Evolutionary conservation across 2,113 vertebrate genomes (phyloP).

Genomic region (Gobiocypris rarus): DNA sequence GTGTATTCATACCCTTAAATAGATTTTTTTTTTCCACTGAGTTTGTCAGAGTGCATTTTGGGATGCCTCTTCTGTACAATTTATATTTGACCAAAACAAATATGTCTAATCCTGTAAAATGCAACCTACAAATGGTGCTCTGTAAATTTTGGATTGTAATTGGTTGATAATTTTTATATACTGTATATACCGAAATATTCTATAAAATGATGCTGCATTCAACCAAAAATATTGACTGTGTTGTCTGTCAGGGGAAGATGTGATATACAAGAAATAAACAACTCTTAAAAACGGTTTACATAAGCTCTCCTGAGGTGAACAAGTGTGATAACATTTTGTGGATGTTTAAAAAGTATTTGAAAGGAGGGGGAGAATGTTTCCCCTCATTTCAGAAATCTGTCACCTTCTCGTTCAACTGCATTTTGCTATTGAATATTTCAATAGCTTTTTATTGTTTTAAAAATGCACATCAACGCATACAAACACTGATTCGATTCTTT

Average conservation of each 20-base stretch:
- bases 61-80: neutral
- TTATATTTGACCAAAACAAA: too few species aligned
- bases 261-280: constrained; percentile 46
- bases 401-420: too few species aligned
- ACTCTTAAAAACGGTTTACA: constrained; percentile 46
- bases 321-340: constrained; percentile 41
- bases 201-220: neutral
- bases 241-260: constrained; percentile 42
- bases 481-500: constrained; percentile 15
- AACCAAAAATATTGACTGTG: constrained; percentile 33
- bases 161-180: too few species aligned
- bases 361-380: neutral
- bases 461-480: neutral
- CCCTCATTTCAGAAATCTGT: too few species aligned
- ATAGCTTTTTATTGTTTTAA: neutral
- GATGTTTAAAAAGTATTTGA: neutral
- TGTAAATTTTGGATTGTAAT: neutral
- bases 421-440: too few species aligned
- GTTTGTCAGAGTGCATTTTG: too few species aligned
- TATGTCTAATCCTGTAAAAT: too few species aligned
- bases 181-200: too few species aligned
- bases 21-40: too few species aligned
- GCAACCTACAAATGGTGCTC: neutral
- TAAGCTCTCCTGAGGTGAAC: constrained; percentile 38
- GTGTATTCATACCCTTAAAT: too few species aligned